These are phyloP conservation scores for Cyphomyrmex costatus DNA, from an alignment of 1,140 invertebrate genomes.

Conservation along the genomic window DNA sequence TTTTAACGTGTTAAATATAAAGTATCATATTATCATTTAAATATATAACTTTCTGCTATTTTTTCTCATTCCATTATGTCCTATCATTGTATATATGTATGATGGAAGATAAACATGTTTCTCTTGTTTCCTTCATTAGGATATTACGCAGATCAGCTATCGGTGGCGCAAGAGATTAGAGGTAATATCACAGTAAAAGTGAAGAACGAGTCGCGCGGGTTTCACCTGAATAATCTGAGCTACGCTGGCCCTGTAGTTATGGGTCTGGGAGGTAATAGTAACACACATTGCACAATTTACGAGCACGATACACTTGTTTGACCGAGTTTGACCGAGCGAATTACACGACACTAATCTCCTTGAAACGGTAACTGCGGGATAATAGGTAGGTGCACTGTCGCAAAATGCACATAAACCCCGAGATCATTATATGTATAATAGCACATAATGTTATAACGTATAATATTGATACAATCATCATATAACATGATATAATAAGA, in stretches of 20 bases:
- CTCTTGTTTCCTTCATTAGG: conserved; percentile 85
- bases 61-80: background rate
- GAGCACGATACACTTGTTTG: background rate
- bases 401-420: conserved; percentile 36
- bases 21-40: background rate
- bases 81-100: background rate
- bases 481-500: background rate
- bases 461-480: background rate
- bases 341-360: conserved; percentile 1
- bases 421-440: background rate
- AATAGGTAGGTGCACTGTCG: background rate
- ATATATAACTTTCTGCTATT: background rate
- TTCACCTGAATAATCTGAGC: conserved; percentile 95
- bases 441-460: background rate
- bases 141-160: conserved; percentile 94
- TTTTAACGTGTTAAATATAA: background rate
- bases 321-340: background rate
- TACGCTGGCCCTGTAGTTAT: conserved; percentile 97
- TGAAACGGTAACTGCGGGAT: conserved; percentile 11
- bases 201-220: conserved; percentile 93
- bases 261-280: conserved; percentile 93
- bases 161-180: conserved; percentile 91
- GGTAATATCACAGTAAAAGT: conserved; percentile 92
- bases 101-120: background rate
- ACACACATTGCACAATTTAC: conserved; percentile 37